These are phyloP conservation scores for Dicaeum eximium DNA, from an alignment of 2,113 vertebrate genomes.

Conservation along the genomic window DNA sequence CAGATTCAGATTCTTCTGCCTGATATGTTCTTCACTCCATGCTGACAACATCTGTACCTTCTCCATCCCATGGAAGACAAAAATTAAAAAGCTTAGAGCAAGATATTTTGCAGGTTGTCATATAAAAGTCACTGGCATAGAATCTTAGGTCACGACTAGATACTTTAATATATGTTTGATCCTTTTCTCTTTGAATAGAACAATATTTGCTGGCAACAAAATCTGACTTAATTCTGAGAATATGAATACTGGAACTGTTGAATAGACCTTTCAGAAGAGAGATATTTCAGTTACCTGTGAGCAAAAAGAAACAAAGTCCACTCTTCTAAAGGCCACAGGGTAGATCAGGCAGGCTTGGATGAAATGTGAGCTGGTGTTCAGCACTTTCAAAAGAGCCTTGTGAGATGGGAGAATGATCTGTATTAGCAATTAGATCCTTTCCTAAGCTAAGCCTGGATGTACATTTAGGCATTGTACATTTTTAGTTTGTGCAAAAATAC, in stretches of 20 bases:
- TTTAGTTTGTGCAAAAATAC: neutral
- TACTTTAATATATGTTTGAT: neutral
- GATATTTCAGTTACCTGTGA: neutral
- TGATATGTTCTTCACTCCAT: neutral
- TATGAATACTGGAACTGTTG: neutral
- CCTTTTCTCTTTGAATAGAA: neutral
- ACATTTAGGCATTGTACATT: neutral
- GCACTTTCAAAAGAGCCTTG: neutral
- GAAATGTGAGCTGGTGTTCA: neutral
- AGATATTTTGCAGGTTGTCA: neutral
- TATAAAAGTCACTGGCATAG: neutral
- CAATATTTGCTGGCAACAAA: neutral
- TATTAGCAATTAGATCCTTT: neutral
- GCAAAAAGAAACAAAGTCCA: neutral
- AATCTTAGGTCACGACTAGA: neutral
- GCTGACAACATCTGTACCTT: neutral
- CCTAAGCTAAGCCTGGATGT: neutral
- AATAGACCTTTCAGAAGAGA: neutral
- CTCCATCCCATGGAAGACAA: neutral
- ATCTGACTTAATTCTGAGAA: neutral
- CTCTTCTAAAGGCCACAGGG: neutral
- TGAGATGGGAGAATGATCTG: neutral
- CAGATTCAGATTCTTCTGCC: neutral
- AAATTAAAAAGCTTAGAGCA: neutral
- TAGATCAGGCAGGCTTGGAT: neutral